Evolutionary conservation across 2,888 invertebrate genomes (phyloP).

Genomic region (Drosophila rellima): DNA sequence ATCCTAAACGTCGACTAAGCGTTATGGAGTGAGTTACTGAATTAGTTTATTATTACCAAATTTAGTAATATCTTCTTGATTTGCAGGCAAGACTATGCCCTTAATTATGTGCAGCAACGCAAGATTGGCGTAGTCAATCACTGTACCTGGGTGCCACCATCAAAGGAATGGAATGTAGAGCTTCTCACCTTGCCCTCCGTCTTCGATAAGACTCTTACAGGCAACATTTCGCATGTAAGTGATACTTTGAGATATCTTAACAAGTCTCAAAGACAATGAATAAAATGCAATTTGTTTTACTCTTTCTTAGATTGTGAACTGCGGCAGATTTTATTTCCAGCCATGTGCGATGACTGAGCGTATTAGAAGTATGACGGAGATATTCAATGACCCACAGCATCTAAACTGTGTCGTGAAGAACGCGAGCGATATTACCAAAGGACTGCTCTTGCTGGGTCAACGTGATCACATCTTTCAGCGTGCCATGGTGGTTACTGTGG

Average conservation of each 20-base stretch:
- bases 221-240: constrained; percentile 87
- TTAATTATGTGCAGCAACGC: constrained; percentile 85
- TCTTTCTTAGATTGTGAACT: constrained; percentile 8
- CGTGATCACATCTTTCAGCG: constrained; percentile 87
- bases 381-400: constrained; percentile 83
- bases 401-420: constrained; percentile 66
- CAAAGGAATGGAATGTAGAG: constrained; percentile 84
- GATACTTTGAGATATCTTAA: too few relatives aligned
- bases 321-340: constrained; percentile 84
- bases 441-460: constrained; percentile 88
- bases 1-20: constrained; percentile 64
- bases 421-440: constrained; percentile 84
- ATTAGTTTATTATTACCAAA: too few relatives aligned
- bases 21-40: constrained; percentile 84
- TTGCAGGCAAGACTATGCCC: constrained; percentile 86
- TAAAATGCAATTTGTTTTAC: neutral
- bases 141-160: constrained; percentile 75
- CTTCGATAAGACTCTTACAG: constrained; percentile 86
- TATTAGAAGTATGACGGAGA: constrained; percentile 83
- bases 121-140: constrained; percentile 77
- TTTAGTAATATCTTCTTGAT: neutral
- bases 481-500: constrained; percentile 87
- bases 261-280: too few relatives aligned
- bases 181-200: constrained; percentile 88
- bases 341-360: constrained; percentile 74